Base-by-base conservation (phyloP, 2,797 vertebrate genomes). In the Psittacula derbiana region DNA sequence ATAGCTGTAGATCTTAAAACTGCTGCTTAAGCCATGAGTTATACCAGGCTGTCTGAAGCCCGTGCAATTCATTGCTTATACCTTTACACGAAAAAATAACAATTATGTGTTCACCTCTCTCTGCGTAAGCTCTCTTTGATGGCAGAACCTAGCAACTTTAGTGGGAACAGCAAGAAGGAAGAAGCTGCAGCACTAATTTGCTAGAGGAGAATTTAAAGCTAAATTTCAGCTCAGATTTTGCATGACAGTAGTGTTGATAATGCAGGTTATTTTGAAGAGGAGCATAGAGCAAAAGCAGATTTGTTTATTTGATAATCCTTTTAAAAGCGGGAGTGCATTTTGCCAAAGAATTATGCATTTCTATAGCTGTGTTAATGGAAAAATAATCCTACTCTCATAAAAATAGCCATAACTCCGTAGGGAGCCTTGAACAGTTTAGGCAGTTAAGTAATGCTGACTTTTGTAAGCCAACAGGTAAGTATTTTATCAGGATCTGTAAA, bases 71-170 rank as follows among this genome's bases (percentile, higher is more conserved):
- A 21, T 11, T 53, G 8, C 46, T 78, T 70, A 27, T 6, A 20
- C 3, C 28, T 78, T 60, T 27, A 43, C 0, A 1, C 3, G 52
- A 60, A 57, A 55, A 40, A 46, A 10, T 33, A 3, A 14, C 2
- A 8, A 0, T 4, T n/a, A 19, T 3, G 1, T 1, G 3, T 18
- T 44, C 18, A 50, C 15, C 1, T 14, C 36, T 12, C 6, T 52
- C 19, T 10, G 2, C 6, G 16, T n/a, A 38, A 21, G 14, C 24
- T 46, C 9, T 49, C 31, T 44, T 19, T 13, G 19, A 47, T 12
- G 10, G 17, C 28, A 44, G 44, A 60, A 30, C 19, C 2, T 4
- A 23, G 46, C 60, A 52, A 5, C 7, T 40, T 24, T 12, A 16
- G n/a, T 70, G 78, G 53, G 15, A 81, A 5, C 11, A 71, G 12